phyloP scores from a whole-genome alignment of 2,797 vertebrate genomes.

The Melanogrammus aeglefinus region DNA sequence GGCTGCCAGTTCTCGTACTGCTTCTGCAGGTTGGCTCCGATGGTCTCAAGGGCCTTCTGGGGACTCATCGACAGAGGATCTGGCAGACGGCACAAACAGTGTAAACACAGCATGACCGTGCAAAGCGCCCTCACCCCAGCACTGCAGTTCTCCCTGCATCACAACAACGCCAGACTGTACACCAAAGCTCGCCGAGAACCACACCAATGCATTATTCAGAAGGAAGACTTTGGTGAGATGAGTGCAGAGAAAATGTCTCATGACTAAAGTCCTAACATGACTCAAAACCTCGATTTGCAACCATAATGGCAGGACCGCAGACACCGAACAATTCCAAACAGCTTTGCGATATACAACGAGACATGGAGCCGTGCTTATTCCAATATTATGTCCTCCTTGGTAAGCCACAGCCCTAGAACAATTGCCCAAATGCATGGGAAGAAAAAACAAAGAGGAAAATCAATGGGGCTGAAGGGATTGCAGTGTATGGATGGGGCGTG shows the following conservation, averaged over 20 bases:
- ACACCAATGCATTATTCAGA: conserved; percentile 6
- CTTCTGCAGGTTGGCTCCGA: conserved; percentile 96
- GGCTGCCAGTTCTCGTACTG: conserved; percentile 99
- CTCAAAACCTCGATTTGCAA: background rate
- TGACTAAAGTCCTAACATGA: background rate
- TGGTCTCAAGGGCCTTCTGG: conserved; percentile 97
- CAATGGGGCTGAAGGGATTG: conserved; percentile 50
- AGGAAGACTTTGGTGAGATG: background rate
- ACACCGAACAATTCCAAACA: background rate
- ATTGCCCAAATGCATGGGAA: conserved; percentile 18
- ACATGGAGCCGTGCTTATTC: background rate
- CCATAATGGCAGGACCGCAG: background rate
- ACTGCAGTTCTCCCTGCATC: background rate
- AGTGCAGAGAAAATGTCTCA: background rate
- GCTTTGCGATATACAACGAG: background rate
- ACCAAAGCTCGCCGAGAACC: background rate
- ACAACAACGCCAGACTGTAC: background rate
- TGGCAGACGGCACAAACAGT: conserved; percentile 50
- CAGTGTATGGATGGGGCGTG: conserved; percentile 43
- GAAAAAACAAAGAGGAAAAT: conserved; percentile 51
- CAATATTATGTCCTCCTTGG: conserved; percentile 20
- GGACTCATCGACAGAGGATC: conserved; percentile 98
- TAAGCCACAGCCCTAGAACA: conserved; percentile 28
- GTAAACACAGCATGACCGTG: conserved; percentile 11
- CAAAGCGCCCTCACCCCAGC: background rate